Conservation (phyloP, 2,113 vertebrate genomes). For the Chrysochloris asiatica region DNA sequence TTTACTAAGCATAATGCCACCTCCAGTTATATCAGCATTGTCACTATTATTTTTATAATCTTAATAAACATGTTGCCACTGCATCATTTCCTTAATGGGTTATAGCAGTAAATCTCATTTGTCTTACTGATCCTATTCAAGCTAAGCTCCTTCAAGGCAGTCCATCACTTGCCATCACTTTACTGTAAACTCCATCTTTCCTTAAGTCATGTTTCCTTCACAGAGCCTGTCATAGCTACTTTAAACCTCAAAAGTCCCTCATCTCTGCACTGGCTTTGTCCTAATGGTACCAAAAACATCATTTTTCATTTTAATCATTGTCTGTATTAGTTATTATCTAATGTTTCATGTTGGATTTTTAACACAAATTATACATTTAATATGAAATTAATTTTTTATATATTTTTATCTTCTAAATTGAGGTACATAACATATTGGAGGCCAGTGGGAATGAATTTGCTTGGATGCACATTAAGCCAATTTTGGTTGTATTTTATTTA, state of each 20-base stretch:
- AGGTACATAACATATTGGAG: not conserved
- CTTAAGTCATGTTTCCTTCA: not conserved
- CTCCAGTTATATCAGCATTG: not conserved
- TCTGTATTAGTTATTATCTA: not conserved
- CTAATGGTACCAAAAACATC: not conserved
- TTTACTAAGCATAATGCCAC: not conserved
- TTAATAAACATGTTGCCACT: not conserved
- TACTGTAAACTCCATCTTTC: not conserved
- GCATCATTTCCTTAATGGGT: not conserved
- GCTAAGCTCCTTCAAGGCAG: not conserved
- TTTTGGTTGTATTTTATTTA: not conserved
- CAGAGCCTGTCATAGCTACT: not conserved
- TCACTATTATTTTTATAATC: not conserved
- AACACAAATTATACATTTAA: not conserved
- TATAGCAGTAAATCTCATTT: not conserved
- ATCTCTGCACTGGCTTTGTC: not conserved
- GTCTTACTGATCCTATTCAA: not conserved
- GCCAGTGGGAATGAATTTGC: not conserved
- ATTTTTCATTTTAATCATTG: constrained; percentile 17
- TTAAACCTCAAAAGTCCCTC: not conserved
- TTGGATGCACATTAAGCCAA: not conserved
- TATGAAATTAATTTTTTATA: not conserved
- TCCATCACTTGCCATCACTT: fast-evolving
- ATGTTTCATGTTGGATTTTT: not conserved
- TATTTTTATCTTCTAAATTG: not conserved